Evolutionary conservation across 64 coral and sea anemone genomes (phyloP).

Genomic region (Montipora efflorescens): DNA sequence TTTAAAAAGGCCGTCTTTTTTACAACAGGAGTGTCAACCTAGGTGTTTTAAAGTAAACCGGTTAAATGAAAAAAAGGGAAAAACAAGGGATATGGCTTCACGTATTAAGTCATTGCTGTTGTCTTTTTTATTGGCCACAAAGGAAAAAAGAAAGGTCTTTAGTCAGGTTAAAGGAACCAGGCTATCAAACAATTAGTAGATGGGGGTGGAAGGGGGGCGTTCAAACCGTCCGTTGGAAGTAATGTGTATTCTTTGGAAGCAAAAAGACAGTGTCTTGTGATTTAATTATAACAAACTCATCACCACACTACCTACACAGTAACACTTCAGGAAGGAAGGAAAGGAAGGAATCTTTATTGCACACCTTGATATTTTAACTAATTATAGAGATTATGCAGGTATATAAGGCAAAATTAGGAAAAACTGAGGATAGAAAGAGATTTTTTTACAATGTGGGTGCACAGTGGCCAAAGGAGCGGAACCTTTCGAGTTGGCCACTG

Average conservation of each 20-base stretch:
- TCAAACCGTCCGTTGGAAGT: neutral
- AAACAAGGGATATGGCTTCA: neutral
- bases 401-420: too few relatives aligned
- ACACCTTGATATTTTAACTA: too few relatives aligned
- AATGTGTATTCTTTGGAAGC: neutral
- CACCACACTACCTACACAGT: neutral
- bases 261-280: neutral
- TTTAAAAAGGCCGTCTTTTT: neutral
- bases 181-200: neutral
- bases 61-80: neutral
- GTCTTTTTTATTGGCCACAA: neutral
- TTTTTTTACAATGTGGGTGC: too few relatives aligned
- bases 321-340: neutral
- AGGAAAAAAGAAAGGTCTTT: neutral
- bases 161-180: neutral
- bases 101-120: neutral
- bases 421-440: too few relatives aligned
- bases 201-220: too few relatives aligned
- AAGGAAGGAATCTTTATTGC: too few relatives aligned
- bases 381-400: too few relatives aligned
- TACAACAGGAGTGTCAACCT: neutral
- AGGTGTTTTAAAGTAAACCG: neutral
- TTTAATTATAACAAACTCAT: neutral
- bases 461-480: too few relatives aligned
- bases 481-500: too few relatives aligned